Evolutionary conservation across 2,888 invertebrate genomes (phyloP), one percentile per base, ranked within the genome.

Genomic region (Volucella inanis): DNA sequence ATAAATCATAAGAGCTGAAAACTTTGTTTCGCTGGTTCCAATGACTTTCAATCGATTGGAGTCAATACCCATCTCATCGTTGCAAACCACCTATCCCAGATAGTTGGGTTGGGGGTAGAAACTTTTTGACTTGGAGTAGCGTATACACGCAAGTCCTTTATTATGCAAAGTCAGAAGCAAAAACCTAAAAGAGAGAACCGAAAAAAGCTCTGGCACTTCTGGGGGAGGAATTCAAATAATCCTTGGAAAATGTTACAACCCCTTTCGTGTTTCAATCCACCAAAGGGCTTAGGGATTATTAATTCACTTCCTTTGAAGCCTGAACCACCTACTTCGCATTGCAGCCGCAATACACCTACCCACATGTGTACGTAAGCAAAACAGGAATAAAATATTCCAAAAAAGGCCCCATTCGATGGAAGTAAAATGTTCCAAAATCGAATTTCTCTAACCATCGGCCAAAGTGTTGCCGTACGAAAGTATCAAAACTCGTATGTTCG

Each of bases 231-330:
- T 18, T 62, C 72, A 62, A 62, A 72, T 62, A 75, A 81, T 68
- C 74, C 38, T 47, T 57, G 49, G 54, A 82, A 77, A 62, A 61
- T 70, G 75, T 79, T 62, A 80, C 75, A 76, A 71, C 84, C 84
- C 65, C 50, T 80, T 80, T 76, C 80, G 71, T 85, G 84, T 85
- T 31, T 76, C 54, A 76, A 80, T 52, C n/a, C 79, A 75, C 74
- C 67, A 57, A 70, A 70, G 55, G 65, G 70, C 65, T 79, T 75
- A 67, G 62, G 50, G 72, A 85, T 76, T 85, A 85, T 77, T 85
- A 80, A 85, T 80, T 84, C 59, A 65, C 6, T 31, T 41, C 59
- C 71, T 68, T 80, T 80, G 71, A 59, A 67, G 50, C 54, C 67
- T 6, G 6, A 31, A 6, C 31, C 31, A 31, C 6, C 31, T 31